phyloP scores from a whole-genome alignment of 2,113 vertebrate genomes.

The Formicarius rufipectus region DNA sequence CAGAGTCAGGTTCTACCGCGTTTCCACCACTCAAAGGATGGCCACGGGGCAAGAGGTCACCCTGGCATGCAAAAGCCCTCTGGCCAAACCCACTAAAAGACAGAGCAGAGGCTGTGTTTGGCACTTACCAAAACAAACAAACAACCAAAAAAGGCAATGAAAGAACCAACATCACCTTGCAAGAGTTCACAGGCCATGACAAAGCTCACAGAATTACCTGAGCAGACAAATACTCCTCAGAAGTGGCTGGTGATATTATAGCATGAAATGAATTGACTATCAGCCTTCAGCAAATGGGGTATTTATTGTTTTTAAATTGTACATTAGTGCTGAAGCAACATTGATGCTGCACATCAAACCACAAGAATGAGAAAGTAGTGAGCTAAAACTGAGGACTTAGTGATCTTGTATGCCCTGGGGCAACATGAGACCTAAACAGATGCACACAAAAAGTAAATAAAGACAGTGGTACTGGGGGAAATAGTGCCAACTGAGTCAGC shows the following conservation, averaged over 20 bases:
- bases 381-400: neutral
- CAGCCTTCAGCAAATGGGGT: conserved; percentile 28
- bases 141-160: fast-evolving
- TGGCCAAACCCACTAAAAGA: neutral
- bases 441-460: conserved; percentile 8
- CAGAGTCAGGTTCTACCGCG: fast-evolving
- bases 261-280: conserved; percentile 20
- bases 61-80: neutral
- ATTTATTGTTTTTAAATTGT: conserved; percentile 39
- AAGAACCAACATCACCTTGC: neutral
- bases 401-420: neutral
- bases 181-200: fast-evolving
- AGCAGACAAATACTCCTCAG: neutral
- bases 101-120: neutral
- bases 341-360: neutral
- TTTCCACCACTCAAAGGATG: neutral
- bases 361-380: neutral
- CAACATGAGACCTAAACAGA: neutral
- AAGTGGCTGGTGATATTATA: neutral
- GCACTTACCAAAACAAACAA: too few relatives aligned
- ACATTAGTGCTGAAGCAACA: neutral
- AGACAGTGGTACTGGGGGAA: neutral
- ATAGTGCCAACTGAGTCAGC: neutral
- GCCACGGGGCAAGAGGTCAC: fast-evolving
- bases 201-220: neutral